Evolutionary conservation across 1,140 invertebrate species (phyloP).

Genomic region (Leptopilina clavipes): DNA sequence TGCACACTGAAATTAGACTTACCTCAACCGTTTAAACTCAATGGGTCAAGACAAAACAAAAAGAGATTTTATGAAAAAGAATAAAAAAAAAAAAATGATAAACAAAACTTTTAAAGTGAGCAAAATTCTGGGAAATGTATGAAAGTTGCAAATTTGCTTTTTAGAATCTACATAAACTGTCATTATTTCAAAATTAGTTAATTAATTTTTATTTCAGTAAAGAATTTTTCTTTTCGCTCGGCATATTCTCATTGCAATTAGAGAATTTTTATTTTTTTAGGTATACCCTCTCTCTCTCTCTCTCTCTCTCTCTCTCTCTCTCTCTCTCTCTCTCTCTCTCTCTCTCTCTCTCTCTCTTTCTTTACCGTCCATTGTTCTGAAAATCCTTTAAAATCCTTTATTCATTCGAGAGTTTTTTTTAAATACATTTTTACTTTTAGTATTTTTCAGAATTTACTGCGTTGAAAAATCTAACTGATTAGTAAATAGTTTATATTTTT

Average conservation of each 20-base stretch:
- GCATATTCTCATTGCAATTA: not conserved
- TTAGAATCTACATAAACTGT: not conserved
- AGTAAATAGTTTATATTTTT: no score
- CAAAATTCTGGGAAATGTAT: not conserved
- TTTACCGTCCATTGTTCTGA: not conserved
- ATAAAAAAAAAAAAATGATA: no score
- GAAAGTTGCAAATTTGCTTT: not conserved
- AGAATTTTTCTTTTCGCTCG: not conserved
- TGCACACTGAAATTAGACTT: slow-evolving; percentile 22
- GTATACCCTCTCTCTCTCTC: not conserved
- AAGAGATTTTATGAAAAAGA: not conserved
- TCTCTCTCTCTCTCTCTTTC: no score
- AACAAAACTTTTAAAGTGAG: slow-evolving; percentile 1
- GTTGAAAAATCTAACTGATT: no score
- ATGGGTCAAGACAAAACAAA: slow-evolving; percentile 6
- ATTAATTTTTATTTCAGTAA: not conserved
- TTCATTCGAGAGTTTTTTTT: not conserved
- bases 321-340: no score
- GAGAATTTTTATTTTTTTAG: not conserved
- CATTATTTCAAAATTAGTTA: slow-evolving; percentile 13
- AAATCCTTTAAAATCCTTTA: slow-evolving; percentile 1
- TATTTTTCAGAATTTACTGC: not conserved
- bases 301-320: no score
- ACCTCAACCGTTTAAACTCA: slow-evolving; percentile 16
- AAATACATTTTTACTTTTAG: not conserved